Evolutionary conservation across 1,140 invertebrate species (phyloP).

Genomic region (Drosophila pseudoananassae): DNA sequence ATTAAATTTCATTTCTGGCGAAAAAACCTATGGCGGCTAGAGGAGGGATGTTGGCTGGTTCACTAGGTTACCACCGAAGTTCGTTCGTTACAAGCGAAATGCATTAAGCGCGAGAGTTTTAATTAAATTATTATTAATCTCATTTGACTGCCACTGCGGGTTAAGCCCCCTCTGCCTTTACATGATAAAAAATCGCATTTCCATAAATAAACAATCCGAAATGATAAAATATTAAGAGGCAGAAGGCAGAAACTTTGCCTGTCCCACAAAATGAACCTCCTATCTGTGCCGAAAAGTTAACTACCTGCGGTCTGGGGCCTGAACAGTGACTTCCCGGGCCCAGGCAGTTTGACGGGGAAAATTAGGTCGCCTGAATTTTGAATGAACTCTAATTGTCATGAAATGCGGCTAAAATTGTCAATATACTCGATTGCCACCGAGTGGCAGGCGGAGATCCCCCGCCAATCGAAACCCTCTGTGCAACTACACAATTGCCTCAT

Average conservation of each 20-base stretch:
- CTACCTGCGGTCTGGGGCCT: slow-evolving; percentile 43
- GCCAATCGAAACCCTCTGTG: background rate
- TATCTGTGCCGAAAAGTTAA: slow-evolving; percentile 56
- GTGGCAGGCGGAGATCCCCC: background rate
- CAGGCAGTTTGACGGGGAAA: slow-evolving; percentile 50
- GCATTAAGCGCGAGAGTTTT: slow-evolving; percentile 72
- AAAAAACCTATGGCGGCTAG: background rate
- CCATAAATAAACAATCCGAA: slow-evolving; percentile 41
- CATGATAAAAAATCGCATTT: slow-evolving; percentile 47
- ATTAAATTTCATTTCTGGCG: slow-evolving; percentile 65
- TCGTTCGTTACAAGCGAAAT: slow-evolving; percentile 65
- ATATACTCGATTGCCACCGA: slow-evolving; percentile 39
- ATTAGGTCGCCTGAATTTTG: slow-evolving; percentile 73
- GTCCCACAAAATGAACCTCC: slow-evolving; percentile 27
- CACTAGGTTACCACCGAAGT: slow-evolving; percentile 13
- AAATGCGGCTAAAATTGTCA: slow-evolving; percentile 65
- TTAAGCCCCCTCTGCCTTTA: slow-evolving; percentile 3
- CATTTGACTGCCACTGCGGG: slow-evolving; percentile 48
- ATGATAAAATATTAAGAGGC: slow-evolving; percentile 17
- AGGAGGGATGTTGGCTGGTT: slow-evolving; percentile 6
- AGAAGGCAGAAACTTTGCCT: slow-evolving; percentile 39
- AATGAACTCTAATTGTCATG: slow-evolving; percentile 74
- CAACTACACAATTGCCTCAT: slow-evolving; percentile 33
- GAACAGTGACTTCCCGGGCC: background rate
- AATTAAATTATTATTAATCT: slow-evolving; percentile 82